Percentiles rank a stretch among this genome's conserved stretches.
Conservation (phyloP, 2,888 invertebrate genomes). For the Prenolepis imparis region DNA sequence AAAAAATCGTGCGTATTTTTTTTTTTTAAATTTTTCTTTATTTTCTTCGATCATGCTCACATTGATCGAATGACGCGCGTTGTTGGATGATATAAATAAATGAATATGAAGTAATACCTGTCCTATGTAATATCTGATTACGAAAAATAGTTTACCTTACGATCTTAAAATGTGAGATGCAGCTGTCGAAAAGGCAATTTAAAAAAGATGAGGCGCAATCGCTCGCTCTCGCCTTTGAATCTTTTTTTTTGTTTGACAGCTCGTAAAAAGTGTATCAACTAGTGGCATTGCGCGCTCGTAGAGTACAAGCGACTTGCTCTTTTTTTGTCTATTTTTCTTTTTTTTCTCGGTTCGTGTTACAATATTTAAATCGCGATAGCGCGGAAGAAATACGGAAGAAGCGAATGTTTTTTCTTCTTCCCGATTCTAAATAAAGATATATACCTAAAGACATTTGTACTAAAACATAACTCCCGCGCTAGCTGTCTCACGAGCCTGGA, state of each 20-base stretch:
- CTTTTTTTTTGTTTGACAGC: conserved; percentile 44
- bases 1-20: background rate
- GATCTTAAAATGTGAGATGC: conserved; percentile 56
- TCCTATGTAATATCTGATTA: conserved; percentile 32
- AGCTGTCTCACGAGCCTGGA: conserved; percentile 36
- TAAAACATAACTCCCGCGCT: conserved; percentile 64
- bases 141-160: conserved; percentile 60
- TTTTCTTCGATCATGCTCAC: conserved; percentile 5
- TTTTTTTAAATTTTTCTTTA: conserved; percentile 15
- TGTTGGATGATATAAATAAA: conserved; percentile 65
- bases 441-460: conserved; percentile 73
- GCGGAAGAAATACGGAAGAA: conserved; percentile 52
- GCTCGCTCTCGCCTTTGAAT: conserved; percentile 21
- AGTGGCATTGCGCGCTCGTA: conserved; percentile 23
- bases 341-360: conserved; percentile 52
- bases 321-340: conserved; percentile 2
- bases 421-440: conserved; percentile 64
- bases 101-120: conserved; percentile 56
- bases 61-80: background rate
- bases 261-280: conserved; percentile 44
- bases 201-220: background rate
- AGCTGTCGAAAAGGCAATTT: conserved; percentile 59
- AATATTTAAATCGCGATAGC: conserved; percentile 38
- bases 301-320: conserved; percentile 1
- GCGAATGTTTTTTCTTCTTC: conserved; percentile 44